Conservation (phyloP, 2,888 invertebrate genomes). For the Ectropis crepuscularia region DNA sequence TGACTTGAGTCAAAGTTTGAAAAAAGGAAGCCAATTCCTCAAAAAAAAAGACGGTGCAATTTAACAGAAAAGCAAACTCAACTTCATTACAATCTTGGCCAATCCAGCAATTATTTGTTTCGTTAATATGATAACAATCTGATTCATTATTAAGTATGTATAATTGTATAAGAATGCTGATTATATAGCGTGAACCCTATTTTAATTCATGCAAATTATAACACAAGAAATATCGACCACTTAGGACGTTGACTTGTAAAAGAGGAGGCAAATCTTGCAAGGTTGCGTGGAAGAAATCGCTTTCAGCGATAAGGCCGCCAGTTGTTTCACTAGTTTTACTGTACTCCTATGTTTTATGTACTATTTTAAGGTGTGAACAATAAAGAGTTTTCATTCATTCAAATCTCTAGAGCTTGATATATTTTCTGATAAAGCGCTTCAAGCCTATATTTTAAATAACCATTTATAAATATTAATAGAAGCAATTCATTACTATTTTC, state of each 20-base stretch:
- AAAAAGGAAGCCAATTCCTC: too few species aligned
- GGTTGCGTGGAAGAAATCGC: too few species aligned
- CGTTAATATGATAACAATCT: slow-evolving; percentile 67
- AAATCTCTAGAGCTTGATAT: slow-evolving; percentile 46
- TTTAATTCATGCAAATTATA: slow-evolving; percentile 74
- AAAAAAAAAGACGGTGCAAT: too few species aligned
- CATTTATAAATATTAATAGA: too few species aligned
- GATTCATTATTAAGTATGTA: slow-evolving; percentile 60
- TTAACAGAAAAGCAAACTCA: neutral
- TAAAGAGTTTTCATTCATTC: too few species aligned
- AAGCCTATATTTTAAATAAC: slow-evolving; percentile 10
- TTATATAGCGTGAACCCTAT: slow-evolving; percentile 66
- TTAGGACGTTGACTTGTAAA: slow-evolving; percentile 49
- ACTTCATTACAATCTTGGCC: slow-evolving; percentile 23
- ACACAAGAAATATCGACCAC: slow-evolving; percentile 45
- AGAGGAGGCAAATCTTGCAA: slow-evolving; percentile 46
- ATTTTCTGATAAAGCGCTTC: slow-evolving; percentile 35
- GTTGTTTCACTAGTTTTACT: too few species aligned
- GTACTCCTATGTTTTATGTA: too few species aligned
- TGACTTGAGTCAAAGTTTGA: too few species aligned
- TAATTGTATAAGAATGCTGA: slow-evolving; percentile 58
- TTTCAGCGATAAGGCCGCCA: too few species aligned
- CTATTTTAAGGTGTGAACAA: too few species aligned
- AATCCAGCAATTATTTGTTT: slow-evolving; percentile 61
- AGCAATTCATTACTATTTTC: too few species aligned